phyloP scores from a whole-genome alignment of 1,140 invertebrate species.

The Lasioglossum baleicum region DNA sequence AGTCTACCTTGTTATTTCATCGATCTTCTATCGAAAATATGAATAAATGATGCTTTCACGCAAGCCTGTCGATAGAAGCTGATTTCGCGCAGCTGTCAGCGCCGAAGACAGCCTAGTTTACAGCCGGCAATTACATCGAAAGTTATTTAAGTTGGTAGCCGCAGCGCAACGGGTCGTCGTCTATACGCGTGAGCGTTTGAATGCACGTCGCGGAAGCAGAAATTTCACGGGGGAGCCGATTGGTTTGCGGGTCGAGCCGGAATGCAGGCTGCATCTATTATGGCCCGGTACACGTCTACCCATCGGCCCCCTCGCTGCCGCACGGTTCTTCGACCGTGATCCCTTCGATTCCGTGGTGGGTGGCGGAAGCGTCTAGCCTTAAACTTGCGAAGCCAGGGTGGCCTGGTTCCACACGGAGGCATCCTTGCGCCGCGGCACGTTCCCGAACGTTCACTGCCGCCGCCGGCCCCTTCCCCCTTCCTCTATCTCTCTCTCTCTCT shows the following conservation, averaged over 20 bases:
- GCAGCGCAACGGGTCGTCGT: background rate
- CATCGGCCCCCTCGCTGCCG: background rate
- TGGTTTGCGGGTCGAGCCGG: conserved; percentile 41
- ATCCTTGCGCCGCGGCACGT: conserved; percentile 42
- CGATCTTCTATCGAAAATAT: too few species aligned
- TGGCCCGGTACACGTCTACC: conserved; percentile 38
- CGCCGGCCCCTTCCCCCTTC: background rate
- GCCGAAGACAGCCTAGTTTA: background rate
- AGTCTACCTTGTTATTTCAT: too few species aligned
- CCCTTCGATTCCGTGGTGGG: conserved; percentile 10
- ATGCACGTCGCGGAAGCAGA: conserved; percentile 19
- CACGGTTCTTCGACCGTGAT: background rate
- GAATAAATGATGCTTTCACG: too few species aligned
- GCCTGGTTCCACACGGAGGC: conserved; percentile 39
- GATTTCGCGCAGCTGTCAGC: background rate
- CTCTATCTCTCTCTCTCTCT: background rate
- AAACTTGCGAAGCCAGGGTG: conserved; percentile 31
- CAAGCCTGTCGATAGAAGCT: background rate
- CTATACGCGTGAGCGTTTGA: background rate
- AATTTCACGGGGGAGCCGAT: conserved; percentile 49
- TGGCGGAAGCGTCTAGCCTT: conserved; percentile 35
- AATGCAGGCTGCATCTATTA: conserved; percentile 61
- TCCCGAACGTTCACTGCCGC: conserved; percentile 18
- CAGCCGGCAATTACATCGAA: background rate
- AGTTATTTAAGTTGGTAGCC: conserved; percentile 11